These are phyloP conservation scores for Gobio gobio DNA, from an alignment of 2,113 vertebrate species.

Conservation along the genomic window DNA sequence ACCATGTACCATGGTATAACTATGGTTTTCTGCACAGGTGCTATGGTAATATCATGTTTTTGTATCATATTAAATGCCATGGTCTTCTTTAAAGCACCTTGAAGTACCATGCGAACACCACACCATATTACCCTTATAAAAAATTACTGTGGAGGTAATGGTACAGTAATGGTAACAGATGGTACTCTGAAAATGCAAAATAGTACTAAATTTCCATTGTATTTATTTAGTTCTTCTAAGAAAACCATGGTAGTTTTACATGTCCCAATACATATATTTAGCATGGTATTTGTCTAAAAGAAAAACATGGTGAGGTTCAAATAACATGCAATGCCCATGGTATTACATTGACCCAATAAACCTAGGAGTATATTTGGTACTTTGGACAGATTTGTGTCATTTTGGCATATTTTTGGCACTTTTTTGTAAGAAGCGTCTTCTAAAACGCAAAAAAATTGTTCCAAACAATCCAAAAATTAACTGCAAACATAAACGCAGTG, in stretches of 20 bases:
- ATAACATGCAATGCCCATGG: not conserved
- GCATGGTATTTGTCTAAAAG: not conserved
- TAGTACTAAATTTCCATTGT: too few species aligned
- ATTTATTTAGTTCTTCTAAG: not conserved
- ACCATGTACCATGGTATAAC: not conserved
- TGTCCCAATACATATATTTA: not conserved
- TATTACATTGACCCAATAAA: not conserved
- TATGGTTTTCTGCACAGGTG: not conserved
- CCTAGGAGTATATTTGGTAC: not conserved
- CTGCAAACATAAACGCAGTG: not conserved
- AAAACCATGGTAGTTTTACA: not conserved
- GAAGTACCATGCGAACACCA: not conserved
- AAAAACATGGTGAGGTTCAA: not conserved
- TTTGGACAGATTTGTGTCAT: not conserved
- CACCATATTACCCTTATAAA: too few species aligned
- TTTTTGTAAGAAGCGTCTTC: not conserved
- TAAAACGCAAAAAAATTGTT: not conserved
- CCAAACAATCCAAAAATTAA: not conserved
- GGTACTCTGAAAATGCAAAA: not conserved
- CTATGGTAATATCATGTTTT: not conserved
- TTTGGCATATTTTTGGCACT: too few species aligned
- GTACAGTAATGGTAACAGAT: not conserved
- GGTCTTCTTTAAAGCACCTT: too few species aligned
- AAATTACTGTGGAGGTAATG: too few species aligned
- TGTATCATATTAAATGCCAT: too few species aligned